phyloP scores from a whole-genome alignment of 2,113 vertebrate species.

The Parus major region DNA sequence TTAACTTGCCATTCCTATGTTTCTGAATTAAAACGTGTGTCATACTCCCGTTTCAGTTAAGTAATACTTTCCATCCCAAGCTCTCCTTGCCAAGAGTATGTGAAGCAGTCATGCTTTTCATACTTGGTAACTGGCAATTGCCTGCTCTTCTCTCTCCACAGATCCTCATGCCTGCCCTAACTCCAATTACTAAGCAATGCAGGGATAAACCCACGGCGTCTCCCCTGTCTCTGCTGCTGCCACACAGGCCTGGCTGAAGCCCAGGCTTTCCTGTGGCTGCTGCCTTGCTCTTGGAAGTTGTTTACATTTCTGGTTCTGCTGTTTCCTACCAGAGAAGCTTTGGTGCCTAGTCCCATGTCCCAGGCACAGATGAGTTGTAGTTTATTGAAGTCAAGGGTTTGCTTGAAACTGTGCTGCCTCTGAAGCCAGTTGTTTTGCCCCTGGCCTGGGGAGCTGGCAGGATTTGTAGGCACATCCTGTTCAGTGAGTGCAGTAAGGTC shows the following conservation, averaged over 20 bases:
- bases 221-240: not conserved
- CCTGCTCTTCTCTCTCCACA: not conserved
- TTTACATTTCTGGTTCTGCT: not conserved
- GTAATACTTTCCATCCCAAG: not conserved
- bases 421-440: not conserved
- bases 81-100: not conserved
- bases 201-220: not conserved
- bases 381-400: not conserved
- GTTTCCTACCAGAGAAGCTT: not conserved
- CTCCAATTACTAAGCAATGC: not conserved
- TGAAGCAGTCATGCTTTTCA: not conserved
- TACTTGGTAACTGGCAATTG: not conserved
- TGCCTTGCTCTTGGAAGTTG: not conserved
- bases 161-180: not conserved
- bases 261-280: not conserved
- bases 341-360: not conserved
- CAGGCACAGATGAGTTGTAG: not conserved
- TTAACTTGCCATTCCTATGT: not conserved
- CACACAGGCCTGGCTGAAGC: not conserved
- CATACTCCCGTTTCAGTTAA: rapidly evolving
- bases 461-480: not conserved
- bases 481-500: not conserved
- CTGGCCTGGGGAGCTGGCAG: not conserved
- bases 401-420: not conserved
- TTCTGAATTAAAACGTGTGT: not conserved